These are phyloP conservation scores for Habrosyne pyritoides DNA, from an alignment of 2,888 invertebrate genomes.

Conservation along the genomic window DNA sequence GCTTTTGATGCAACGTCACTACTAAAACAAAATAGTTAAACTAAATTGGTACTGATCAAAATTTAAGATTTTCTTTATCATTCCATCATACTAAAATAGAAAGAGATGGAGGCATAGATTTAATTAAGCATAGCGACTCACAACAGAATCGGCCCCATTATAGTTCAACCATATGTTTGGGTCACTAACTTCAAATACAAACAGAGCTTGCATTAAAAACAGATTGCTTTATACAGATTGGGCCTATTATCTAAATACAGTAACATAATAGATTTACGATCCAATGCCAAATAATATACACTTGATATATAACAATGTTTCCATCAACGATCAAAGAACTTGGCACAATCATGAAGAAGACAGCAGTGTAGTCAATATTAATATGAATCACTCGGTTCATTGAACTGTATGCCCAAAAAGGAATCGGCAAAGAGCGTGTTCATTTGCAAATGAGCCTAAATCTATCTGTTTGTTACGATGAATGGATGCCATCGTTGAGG, in stretches of 20 bases:
- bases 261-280: conserved; percentile 32
- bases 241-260: conserved; percentile 33
- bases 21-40: no score
- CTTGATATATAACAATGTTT: conserved; percentile 32
- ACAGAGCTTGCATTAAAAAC: conserved; percentile 36
- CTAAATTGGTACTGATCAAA: no score
- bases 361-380: conserved; percentile 41
- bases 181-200: conserved; percentile 39
- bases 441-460: conserved; percentile 53
- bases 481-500: conserved; percentile 56
- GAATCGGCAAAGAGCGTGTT: conserved; percentile 45
- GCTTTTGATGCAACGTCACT: no score
- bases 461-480: conserved; percentile 41
- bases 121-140: no score
- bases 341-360: conserved; percentile 31
- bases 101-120: no score
- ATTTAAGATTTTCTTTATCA: no score
- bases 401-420: conserved; percentile 58
- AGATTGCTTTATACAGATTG: conserved; percentile 36
- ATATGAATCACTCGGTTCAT: conserved; percentile 62
- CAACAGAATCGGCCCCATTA: no score
- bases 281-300: conserved; percentile 29
- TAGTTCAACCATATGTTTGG: conserved; percentile 18
- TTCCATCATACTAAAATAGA: no score
- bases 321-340: conserved; percentile 41